Evolutionary conservation across 2,113 vertebrate species (phyloP).

Genomic region (Cottus gobio): DNA sequence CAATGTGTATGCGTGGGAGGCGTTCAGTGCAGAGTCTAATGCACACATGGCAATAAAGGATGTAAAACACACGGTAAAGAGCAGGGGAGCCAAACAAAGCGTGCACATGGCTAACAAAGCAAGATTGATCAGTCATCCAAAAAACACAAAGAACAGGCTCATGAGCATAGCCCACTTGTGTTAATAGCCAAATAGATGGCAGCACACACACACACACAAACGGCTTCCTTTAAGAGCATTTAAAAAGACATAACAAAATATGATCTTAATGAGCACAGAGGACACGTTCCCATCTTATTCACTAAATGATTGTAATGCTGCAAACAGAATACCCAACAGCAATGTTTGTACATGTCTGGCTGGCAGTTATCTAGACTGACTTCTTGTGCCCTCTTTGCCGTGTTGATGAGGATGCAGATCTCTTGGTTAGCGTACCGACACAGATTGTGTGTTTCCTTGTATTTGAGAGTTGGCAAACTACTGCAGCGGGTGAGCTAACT

Average conservation of each 20-base stretch:
- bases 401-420: neutral
- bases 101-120: neutral
- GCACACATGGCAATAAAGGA: neutral
- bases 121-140: neutral
- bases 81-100: neutral
- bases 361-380: neutral
- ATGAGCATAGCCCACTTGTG: neutral
- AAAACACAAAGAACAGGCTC: neutral
- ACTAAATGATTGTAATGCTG: conserved; percentile 18
- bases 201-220: neutral
- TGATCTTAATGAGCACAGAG: conserved; percentile 33
- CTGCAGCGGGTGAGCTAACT: too few relatives aligned
- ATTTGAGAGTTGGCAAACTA: neutral
- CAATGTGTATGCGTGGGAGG: neutral
- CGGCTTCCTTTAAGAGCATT: conserved; percentile 4
- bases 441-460: neutral
- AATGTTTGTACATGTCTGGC: neutral
- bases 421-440: neutral
- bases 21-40: neutral
- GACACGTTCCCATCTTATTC: conserved; percentile 25
- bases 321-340: conserved; percentile 6
- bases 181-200: neutral
- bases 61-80: neutral
- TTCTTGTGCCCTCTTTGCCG: neutral
- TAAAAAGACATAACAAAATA: conserved; percentile 26